Evolutionary conservation across 2,888 invertebrate genomes (phyloP), one percentile per base, ranked within the genome.

Genomic region (Eristalis arbustorum): DNA sequence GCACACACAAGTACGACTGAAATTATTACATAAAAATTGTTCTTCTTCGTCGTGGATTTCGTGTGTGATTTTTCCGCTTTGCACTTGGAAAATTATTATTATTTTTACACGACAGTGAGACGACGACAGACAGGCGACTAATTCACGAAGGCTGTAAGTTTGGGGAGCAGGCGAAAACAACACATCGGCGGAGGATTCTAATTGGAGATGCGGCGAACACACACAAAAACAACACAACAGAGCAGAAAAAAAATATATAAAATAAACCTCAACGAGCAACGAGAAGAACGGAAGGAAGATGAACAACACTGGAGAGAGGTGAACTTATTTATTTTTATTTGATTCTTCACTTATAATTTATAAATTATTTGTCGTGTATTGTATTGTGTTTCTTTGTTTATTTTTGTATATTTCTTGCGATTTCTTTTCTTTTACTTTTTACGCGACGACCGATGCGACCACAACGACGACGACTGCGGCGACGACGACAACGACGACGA

Each of bases 121-220:
- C 77, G 82, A 78, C 81, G 74, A 74, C 79, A 71, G 83, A 81
- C 76, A 84, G 82, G 78, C 85, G 69, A 83, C 84, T 74, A 74
- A 62, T 61, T 82, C 63, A 77, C 81, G 85, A 81, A 80, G 73
- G 77, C 82, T 82, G 56, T 79, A 69, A 77, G 49, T 69, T 77
- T 73, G 81, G 76, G 81, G 67, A 79, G 76, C 76, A 84, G 69
- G 82, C 82, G 77, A 87, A 72, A 87, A 78, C 82, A 87, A 78
- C 82, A 81, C 81, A 81, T 85, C 73, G 69, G 64, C 81, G 67
- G 87, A 83, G 83, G 87, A 87, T 87, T 87, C 87, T 78, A 87
- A 87, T 87, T 87, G 87, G 87, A 87, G 83, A 87, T 87, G 63
- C 75, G 13, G 59, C 25, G 59, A 49, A 49, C 18, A 49, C 61